Evolutionary conservation across 2,797 vertebrate species (phyloP), one percentile per base, ranked within the genome.

Genomic region (Neosilurus mollespiculum): DNA sequence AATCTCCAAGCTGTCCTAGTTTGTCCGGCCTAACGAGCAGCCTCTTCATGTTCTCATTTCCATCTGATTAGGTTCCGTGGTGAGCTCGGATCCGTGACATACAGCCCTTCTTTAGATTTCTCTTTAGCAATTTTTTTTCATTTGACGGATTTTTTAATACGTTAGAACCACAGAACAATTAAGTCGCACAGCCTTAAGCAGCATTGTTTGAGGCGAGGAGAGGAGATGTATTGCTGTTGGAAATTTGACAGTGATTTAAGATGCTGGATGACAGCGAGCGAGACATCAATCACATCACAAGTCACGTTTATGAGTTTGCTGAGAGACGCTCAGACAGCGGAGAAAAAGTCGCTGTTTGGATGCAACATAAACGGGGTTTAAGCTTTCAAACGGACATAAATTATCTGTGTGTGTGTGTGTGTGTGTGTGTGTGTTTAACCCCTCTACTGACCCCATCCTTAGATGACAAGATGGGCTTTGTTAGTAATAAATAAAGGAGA

Each of bases 1-100:
- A 86, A 84, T 89, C 89, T 89, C 86, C 82, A 89, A 86, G 86
- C 88, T 88, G 89, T 87, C 87, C 90, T 88, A 89, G 88, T 87
- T 88, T 88, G 86, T 90, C 86, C 80, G 73, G 82, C 80, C 71
- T 86, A 86, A 88, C 77, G 80, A 89, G 78, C 80, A 84, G 83
- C 85, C 87, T 87, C 88, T 88, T 90, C 83, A 86, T 78, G 80
- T 73, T 64, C 84, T 88, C 86, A 90, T 91, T 91, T 90, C 82
- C 87, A 89, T 90, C 85, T 81, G 88, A 90, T 89, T 87, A 88
- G 61, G 81, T 66, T 81, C 83, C 70, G n/a, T 8, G 71, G 26
- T 81, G 85, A 87, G 88, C 81, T 78, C 70, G 4, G 83, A 86
- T 86, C 85, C 80, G 79, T 83, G 81, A 84, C 80, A 80, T 83